Base-by-base conservation (phyloP, 2,113 vertebrate genomes). In the Platysteira castanea region DNA sequence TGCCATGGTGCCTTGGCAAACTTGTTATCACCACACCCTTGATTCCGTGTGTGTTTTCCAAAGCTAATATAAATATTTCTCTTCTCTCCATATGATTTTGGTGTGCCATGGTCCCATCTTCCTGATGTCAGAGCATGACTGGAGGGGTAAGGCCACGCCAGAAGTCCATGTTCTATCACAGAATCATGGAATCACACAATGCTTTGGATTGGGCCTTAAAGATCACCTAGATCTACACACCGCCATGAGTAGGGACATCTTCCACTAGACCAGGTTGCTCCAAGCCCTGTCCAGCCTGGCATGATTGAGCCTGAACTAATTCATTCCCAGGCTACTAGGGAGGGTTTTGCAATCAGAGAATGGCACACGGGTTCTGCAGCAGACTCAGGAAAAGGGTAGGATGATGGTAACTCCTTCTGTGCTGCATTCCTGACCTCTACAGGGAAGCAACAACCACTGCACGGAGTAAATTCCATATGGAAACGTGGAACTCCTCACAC, bases 371-470 rank as follows among this genome's bases (percentile, higher is more conserved):
- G 17, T 3, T 64, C 56, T 68, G 67, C 44, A 71, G 35, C 16
- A 53, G 49, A 14, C 65, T 57, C 47, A 68, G 53, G 24, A 57
- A 80, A 64, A 46, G 0, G 2, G 14, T 14, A 26, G 31, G 39
- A 42, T 10, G 50, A 47, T 52, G 22, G n/a, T n/a, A 79, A 64
- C n/a, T 35, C 44, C 3, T 82, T 73, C 74, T 54, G 17, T 61
- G 88, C 88, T 91, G 57, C 88, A 21, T 94, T 91, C 85, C 96
- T 93, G 96, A 95, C 96, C 95, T 94, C 96, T 97, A 52, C 90
- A 97, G 92, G 92, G 94, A 93, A 85, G 82, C 53, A 76, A 68
- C 46, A 44, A 91, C 78, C 37, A 90, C 75, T 95, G 82, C 92
- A 94, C 1, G 9, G 67, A 85, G 53, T 8, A 39, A 30, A 42